Conservation (phyloP, 2,113 vertebrate genomes). For the Petrocephalus zakoni region DNA sequence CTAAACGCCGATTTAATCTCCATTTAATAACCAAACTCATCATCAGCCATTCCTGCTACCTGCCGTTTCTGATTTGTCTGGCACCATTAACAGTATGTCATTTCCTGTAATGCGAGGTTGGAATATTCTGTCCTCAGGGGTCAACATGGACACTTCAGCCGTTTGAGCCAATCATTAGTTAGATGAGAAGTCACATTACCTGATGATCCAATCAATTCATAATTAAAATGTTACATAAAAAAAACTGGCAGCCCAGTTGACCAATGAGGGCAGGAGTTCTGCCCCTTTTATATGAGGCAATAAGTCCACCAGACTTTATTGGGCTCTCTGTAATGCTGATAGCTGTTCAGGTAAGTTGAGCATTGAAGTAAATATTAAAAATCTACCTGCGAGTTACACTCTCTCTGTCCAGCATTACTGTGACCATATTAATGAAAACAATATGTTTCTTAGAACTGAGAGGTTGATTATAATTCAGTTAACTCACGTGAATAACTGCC, state of each 20-base stretch:
- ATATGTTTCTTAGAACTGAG: neutral
- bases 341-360: slow-evolving; percentile 11
- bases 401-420: neutral
- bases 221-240: neutral
- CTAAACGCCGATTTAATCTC: neutral
- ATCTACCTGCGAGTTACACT: neutral
- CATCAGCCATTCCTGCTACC: neutral
- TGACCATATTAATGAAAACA: neutral
- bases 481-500: neutral
- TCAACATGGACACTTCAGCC: neutral
- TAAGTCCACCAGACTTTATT: neutral
- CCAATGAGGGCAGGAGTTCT: neutral
- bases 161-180: neutral
- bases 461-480: neutral
- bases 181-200: neutral
- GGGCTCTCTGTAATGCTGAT: neutral
- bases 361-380: neutral
- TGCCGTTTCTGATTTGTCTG: neutral
- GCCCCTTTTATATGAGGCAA: neutral
- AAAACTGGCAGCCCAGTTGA: neutral
- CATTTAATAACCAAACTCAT: neutral
- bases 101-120: neutral
- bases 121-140: neutral
- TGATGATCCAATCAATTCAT: neutral
- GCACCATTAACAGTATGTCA: neutral